Base-by-base conservation (phyloP, 2,888 invertebrate genomes). In the Hydropsyche betteni region DNA sequence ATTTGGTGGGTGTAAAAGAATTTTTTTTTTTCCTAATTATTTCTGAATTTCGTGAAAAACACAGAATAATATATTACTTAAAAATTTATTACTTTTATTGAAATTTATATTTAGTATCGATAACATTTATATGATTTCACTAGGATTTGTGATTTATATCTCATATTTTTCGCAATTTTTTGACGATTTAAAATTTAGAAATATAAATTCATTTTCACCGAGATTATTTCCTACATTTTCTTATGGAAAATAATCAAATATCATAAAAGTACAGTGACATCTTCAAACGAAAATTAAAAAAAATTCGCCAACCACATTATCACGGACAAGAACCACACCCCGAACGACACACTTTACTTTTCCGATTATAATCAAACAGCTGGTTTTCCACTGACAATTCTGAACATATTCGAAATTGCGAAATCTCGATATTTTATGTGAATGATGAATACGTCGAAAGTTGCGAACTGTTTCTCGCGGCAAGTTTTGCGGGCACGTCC, bases 221-320 rank as follows among this genome's bases (percentile, higher is more conserved):
- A 10, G 53, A 14, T 53, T 53, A 24, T 24, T 24, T 44, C 44
- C 1, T 44, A 16, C 53, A n/a, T 53, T 51, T 51, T 51, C 12
- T 2, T 12, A 51, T 0, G 8, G 2, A 53, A 24, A 44, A 10
- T 8, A 58, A 58, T 16, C 8, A 58, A 24, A 24, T 58, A 5
- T 14, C 58, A 58, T 24, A 16, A 8, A 14, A 12, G 10, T 64
- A 64, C 10, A 64, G 64, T 64, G 64, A 64, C 64, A 64, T 64
- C 64, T 64, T n/a, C 14, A 36, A 64, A 12, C 34, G 64, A 64
- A 64, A 64, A 64, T 58, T 36, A 36, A 64, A 64, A 64, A 64
- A 12, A 33, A 8, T 64, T 64, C 58, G 4, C 12, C 34, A 7
- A n/a, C 64, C 34, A 4, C 3, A 36, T 64, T 36, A 64, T 64